A percentile compares a stretch with the other conserved stretches of the same genome.
Conservation (phyloP, 2,888 invertebrate species). For the Gymnocheta viridis region DNA sequence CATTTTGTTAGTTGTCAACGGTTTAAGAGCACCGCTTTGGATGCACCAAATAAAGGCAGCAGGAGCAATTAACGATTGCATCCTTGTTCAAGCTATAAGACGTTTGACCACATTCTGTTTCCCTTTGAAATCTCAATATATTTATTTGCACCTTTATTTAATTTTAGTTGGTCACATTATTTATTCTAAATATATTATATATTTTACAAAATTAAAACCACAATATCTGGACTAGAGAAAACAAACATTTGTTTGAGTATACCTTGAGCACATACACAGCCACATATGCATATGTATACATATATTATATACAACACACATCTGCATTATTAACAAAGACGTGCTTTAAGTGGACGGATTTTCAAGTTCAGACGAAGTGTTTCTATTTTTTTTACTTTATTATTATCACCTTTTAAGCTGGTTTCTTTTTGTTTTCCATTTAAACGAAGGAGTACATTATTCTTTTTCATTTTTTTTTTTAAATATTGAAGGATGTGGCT, state of each 20-base stretch:
- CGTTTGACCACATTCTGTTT: too few species aligned
- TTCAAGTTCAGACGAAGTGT: conserved; percentile 61
- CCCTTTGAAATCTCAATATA: not conserved
- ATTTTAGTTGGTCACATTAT: not conserved
- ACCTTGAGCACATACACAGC: not conserved
- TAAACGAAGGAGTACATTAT: not conserved
- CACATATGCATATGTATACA: not conserved
- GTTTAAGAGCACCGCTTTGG: too few species aligned
- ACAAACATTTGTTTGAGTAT: too few species aligned
- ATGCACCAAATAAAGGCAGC: too few species aligned
- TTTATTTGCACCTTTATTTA: not conserved
- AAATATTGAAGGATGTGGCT: not conserved
- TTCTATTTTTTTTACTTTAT: conserved; percentile 17
- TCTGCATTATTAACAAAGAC: conserved; percentile 38
- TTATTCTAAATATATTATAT: not conserved
- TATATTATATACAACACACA: not conserved
- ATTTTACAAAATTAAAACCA: not conserved
- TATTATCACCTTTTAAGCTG: conserved; percentile 29
- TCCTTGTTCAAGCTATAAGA: too few species aligned
- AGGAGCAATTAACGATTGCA: too few species aligned
- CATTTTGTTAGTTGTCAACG: too few species aligned
- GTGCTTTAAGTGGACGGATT: conserved; percentile 63
- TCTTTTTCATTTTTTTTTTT: not conserved
- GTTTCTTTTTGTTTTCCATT: conserved; percentile 35
- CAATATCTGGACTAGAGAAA: not conserved